Base-by-base conservation (phyloP, 2,888 invertebrate species). In the Tenthredo mesomela region DNA sequence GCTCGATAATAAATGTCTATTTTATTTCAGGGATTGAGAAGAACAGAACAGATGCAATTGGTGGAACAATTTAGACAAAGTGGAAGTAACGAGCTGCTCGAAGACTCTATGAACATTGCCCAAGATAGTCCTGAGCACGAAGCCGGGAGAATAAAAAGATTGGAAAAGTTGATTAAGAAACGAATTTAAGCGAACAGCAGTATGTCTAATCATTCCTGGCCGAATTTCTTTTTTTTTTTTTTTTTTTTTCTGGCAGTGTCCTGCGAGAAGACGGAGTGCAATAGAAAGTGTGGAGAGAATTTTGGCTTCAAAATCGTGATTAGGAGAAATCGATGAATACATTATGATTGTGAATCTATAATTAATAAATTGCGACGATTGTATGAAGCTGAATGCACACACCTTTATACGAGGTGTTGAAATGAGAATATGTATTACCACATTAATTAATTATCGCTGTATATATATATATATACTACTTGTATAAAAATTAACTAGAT, bases 21-120 rank as follows among this genome's bases (percentile, higher is more conserved):
- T 29, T 29, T 1, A 25, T 86, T 86, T 40, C 73, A 92, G 91
- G 93, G 93, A 33, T 86, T 93, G 43, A 89, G 92, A 77, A 93
- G 92, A 88, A 90, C 89, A 0, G 96, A 96, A 91, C 95, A 95
- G 89, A 90, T 94, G 43, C 92, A 94, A 83, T 89, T 96, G 47
- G 93, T 95, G 10, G 96, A 96, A 88, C 91, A 95, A 82, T 95
- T 95, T 86, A 95, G 95, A 87, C 93, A 94, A 82, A 89, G 89
- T 77, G 88, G 90, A 43, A 91, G 86, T 82, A 82, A 84, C 12
- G 88, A 89, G 12, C 80, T 86, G 10, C 82, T 86, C 3, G 85
- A 84, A 75, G 89, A 91, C 9, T 84, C 86, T n/a, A 89, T 87
- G 21, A 89, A 86, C 84, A 65, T 75, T 5, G 82, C 87, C 50